Conservation (phyloP, 2,797 vertebrate genomes). For the Pelodytes ibericus region DNA sequence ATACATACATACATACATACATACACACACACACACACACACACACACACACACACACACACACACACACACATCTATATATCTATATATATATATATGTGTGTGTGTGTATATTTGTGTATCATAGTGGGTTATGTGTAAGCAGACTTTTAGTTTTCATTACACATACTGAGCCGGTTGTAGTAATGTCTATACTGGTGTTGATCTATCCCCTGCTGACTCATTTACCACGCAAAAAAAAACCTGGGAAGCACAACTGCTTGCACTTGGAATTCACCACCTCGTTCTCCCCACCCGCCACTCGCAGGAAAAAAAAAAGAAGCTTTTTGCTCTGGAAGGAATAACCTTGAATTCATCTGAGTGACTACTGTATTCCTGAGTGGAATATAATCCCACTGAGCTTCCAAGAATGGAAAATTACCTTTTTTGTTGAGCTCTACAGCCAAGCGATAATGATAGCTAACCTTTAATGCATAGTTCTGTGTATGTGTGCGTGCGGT, state of each 20-base stretch:
- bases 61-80: no score
- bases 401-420: not conserved
- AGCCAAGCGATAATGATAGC: not conserved
- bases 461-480: not conserved
- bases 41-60: no score
- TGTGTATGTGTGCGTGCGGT: not conserved
- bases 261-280: not conserved
- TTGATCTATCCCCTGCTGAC: no score
- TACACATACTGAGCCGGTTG: no score
- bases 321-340: constrained; percentile 42
- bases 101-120: no score
- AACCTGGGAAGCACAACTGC: not conserved
- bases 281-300: not conserved
- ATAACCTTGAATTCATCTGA: not conserved
- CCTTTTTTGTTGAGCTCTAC: not conserved
- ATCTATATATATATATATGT: no score
- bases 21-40: no score
- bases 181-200: no score
- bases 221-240: not conserved
- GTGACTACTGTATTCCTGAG: not conserved
- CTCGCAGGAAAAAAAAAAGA: not conserved
- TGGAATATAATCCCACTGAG: not conserved
- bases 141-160: no score
- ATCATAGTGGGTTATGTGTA: no score
- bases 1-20: no score